Conservation (phyloP, 2,888 invertebrate species). For the Drosophila anomalata region DNA sequence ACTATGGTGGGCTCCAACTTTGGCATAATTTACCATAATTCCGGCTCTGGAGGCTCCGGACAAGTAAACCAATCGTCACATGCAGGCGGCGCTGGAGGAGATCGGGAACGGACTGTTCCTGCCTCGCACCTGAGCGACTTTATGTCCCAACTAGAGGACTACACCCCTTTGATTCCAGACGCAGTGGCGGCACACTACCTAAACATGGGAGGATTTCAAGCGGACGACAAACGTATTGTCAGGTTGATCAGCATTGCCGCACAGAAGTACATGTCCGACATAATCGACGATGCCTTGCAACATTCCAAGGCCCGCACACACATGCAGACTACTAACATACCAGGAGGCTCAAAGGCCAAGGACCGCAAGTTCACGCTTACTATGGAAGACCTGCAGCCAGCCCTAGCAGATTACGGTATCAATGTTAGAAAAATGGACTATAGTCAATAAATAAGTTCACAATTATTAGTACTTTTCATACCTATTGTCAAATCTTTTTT, state of each 20-base stretch:
- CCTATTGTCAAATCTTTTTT: not conserved
- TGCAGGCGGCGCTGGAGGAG: slow-evolving; percentile 6
- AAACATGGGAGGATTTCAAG: slow-evolving; percentile 92
- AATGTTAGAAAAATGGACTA: slow-evolving; percentile 90
- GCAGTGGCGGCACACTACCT: slow-evolving; percentile 84
- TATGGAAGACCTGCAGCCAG: slow-evolving; percentile 97
- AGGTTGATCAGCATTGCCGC: slow-evolving; percentile 96
- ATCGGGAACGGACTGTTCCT: slow-evolving; percentile 49
- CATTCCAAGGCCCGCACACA: slow-evolving; percentile 95
- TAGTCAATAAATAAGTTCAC: slow-evolving; percentile 47
- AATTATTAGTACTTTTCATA: not conserved
- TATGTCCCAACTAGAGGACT: slow-evolving; percentile 88
- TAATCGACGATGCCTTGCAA: slow-evolving; percentile 98
- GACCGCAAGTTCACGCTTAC: slow-evolving; percentile 95
- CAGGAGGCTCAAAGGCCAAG: slow-evolving; percentile 82
- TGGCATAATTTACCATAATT: slow-evolving; percentile 63
- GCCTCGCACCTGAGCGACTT: slow-evolving; percentile 68
- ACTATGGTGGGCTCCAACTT: slow-evolving; percentile 69
- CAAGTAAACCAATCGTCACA: slow-evolving; percentile 15
- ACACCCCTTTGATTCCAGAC: slow-evolving; percentile 95
- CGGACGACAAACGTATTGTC: slow-evolving; percentile 95
- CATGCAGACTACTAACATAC: slow-evolving; percentile 56
- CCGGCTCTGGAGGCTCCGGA: slow-evolving; percentile 26
- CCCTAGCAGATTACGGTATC: slow-evolving; percentile 97
- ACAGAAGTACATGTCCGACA: slow-evolving; percentile 98